Conservation (phyloP, 2,888 invertebrate genomes). For the Andricus quercusramuli region DNA sequence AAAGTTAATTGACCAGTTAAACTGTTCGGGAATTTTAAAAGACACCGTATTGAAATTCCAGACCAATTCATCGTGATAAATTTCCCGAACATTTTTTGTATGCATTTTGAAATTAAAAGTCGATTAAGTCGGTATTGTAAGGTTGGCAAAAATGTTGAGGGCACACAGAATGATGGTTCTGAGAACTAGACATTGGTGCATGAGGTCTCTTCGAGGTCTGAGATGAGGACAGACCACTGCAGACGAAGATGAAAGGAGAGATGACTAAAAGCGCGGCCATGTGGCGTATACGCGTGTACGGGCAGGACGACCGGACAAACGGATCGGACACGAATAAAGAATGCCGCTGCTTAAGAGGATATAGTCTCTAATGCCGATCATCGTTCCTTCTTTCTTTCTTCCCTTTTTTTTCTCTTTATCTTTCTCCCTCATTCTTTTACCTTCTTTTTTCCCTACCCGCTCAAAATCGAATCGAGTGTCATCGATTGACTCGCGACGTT, state of each 20-base stretch:
- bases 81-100: neutral
- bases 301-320: slow-evolving; percentile 48
- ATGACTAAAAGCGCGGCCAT: slow-evolving; percentile 56
- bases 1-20: neutral
- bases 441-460: slow-evolving; percentile 26
- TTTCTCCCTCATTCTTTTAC: slow-evolving; percentile 29
- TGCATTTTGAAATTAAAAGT: neutral
- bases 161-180: slow-evolving; percentile 19
- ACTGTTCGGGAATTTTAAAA: neutral
- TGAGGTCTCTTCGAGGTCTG: slow-evolving; percentile 43
- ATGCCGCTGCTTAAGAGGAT: slow-evolving; percentile 55
- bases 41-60: neutral
- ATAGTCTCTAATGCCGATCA: slow-evolving; percentile 40
- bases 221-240: slow-evolving; percentile 54
- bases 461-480: slow-evolving; percentile 19
- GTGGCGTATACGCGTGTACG: slow-evolving; percentile 49
- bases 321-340: slow-evolving; percentile 58
- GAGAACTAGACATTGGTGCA: slow-evolving; percentile 27
- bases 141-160: slow-evolving; percentile 6
- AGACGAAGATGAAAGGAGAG: slow-evolving; percentile 54
- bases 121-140: slow-evolving; percentile 3
- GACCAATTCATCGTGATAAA: neutral
- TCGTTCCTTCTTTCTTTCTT: slow-evolving; percentile 10
- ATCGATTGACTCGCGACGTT: slow-evolving; percentile 26
- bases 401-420: slow-evolving; percentile 25